Conservation (phyloP, 23 tunicate species). For the Botrylloides violaceus region DNA sequence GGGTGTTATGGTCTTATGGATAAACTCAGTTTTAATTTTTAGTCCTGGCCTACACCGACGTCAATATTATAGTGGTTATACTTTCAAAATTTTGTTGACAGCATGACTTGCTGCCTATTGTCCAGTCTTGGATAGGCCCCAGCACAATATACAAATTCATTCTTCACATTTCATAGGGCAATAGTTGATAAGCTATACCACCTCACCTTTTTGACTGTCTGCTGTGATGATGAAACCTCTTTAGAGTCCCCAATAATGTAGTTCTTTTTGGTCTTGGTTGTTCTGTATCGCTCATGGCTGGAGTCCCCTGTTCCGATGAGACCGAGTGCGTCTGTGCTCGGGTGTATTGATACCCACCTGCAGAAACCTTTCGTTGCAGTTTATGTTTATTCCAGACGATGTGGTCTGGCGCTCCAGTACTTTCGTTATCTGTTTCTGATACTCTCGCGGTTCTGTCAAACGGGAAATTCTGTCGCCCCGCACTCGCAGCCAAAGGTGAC, state of each 20-base stretch:
- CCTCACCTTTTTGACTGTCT: background rate
- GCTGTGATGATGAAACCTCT: too few species aligned
- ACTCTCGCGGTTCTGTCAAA: background rate
- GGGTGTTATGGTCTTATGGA: too few species aligned
- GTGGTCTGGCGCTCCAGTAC: background rate
- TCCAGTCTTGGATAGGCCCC: too few species aligned
- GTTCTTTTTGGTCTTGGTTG: background rate
- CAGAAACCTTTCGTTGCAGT: background rate
- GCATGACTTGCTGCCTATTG: too few species aligned
- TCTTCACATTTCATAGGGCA: too few species aligned
- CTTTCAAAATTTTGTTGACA: too few species aligned
- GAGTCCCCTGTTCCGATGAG: conserved; percentile 8
- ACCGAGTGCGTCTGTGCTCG: background rate
- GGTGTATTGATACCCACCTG: background rate
- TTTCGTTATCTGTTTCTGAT: conserved; percentile 28
- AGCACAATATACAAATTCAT: too few species aligned
- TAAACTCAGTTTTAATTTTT: too few species aligned
- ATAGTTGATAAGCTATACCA: too few species aligned
- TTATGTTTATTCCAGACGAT: background rate
- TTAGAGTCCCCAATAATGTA: background rate
- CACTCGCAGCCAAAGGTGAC: background rate
- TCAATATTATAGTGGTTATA: too few species aligned
- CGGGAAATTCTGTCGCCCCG: conserved; percentile 4
- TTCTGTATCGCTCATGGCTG: conserved; percentile 8
- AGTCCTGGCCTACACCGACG: too few species aligned